Evolutionary conservation across 2,113 vertebrate species (phyloP).

Genomic region (Colius striatus): DNA sequence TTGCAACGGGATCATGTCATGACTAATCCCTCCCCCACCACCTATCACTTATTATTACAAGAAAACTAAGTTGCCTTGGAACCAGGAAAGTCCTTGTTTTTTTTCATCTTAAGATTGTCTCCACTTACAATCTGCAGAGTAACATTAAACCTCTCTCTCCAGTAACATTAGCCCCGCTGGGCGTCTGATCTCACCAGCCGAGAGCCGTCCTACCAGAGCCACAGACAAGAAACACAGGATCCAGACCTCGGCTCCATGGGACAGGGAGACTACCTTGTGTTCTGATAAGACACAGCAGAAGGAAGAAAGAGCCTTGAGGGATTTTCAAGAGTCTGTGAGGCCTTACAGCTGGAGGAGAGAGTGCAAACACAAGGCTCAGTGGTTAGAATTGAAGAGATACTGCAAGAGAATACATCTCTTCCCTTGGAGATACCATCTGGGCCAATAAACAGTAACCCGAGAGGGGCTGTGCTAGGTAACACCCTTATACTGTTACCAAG

Average conservation of each 20-base stretch:
- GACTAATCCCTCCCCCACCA: background rate
- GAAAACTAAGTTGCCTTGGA: background rate
- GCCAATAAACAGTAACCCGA: slow-evolving; percentile 29
- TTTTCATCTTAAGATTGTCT: background rate
- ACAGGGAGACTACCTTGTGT: background rate
- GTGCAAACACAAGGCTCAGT: background rate
- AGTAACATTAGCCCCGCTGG: background rate
- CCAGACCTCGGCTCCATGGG: background rate
- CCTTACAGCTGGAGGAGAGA: slow-evolving; percentile 23
- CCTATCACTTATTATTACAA: background rate
- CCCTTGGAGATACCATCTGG: slow-evolving; percentile 9
- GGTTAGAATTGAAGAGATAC: background rate
- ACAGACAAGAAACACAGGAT: background rate
- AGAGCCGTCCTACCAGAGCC: background rate
- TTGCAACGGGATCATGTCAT: slow-evolving; percentile 12
- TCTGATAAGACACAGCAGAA: slow-evolving; percentile 35
- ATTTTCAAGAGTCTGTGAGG: background rate
- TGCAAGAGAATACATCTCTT: background rate
- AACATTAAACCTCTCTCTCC: background rate
- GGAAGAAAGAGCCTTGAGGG: background rate
- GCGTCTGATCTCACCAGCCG: background rate
- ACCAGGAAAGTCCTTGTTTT: background rate
- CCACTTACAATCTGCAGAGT: background rate
- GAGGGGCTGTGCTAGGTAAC: slow-evolving; percentile 36
- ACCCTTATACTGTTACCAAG: background rate